Conservation (phyloP, 1,140 invertebrate genomes). For the Drosophila parabipectinata region DNA sequence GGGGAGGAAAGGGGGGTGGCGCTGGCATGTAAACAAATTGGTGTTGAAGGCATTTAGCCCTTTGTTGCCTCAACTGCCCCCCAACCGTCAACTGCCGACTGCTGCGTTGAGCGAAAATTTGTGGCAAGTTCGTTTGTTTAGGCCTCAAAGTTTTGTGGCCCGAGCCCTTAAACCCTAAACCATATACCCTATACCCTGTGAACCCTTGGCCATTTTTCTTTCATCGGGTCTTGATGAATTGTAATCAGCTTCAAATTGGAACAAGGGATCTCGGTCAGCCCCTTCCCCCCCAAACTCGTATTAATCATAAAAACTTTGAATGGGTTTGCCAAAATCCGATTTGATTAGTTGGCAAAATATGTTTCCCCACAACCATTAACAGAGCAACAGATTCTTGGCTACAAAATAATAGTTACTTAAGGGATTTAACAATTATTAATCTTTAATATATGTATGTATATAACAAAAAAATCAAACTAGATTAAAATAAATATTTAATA, state of each 20-base stretch:
- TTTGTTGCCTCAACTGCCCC: slow-evolving; percentile 24
- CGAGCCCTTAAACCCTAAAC: background rate
- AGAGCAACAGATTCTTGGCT: slow-evolving; percentile 30
- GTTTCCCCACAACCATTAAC: slow-evolving; percentile 5
- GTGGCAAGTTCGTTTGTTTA: slow-evolving; percentile 65
- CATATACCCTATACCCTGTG: background rate
- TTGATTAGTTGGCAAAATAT: slow-evolving; percentile 51
- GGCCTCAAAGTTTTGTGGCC: slow-evolving; percentile 25
- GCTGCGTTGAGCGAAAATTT: slow-evolving; percentile 43
- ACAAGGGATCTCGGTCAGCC: slow-evolving; percentile 4
- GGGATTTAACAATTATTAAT: background rate
- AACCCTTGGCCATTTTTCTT: background rate
- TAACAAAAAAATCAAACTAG: background rate
- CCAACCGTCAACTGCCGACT: too few species aligned
- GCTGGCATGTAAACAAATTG: slow-evolving; percentile 79
- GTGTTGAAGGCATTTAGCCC: slow-evolving; percentile 66
- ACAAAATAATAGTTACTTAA: background rate
- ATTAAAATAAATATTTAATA: background rate
- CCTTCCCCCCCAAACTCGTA: slow-evolving; percentile 23
- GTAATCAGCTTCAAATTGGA: slow-evolving; percentile 73
- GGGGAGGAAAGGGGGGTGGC: slow-evolving; percentile 1
- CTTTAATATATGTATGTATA: too few species aligned
- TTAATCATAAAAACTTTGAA: slow-evolving; percentile 51
- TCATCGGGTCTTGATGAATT: slow-evolving; percentile 61
- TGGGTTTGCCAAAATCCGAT: slow-evolving; percentile 22